Evolutionary conservation across 1,140 invertebrate species (phyloP).

Genomic region (Mesaphorura yosii): DNA sequence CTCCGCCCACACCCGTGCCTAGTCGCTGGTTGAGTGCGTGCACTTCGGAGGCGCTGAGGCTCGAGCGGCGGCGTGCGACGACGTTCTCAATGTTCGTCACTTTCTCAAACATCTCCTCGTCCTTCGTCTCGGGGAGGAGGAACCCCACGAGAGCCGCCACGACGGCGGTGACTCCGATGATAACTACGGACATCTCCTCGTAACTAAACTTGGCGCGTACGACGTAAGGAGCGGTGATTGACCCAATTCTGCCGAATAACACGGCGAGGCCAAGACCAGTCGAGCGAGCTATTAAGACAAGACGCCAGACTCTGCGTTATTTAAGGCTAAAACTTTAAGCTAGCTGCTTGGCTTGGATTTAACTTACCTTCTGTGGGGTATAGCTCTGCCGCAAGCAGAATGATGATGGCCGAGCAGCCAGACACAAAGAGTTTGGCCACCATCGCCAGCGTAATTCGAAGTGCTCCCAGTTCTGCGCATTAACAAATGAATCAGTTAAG

Average conservation of each 20-base stretch:
- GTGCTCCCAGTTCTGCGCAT: too few species aligned
- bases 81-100: conserved; percentile 6
- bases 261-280: conserved; percentile 14
- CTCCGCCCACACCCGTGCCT: too few species aligned
- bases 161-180: conserved; percentile 8
- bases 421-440: conserved; percentile 39
- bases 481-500: too few species aligned
- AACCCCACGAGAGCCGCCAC: background rate
- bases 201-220: too few species aligned
- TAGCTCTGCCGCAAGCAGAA: conserved; percentile 37
- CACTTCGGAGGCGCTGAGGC: too few species aligned
- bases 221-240: conserved; percentile 12
- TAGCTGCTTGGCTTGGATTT: too few species aligned
- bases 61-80: too few species aligned
- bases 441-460: conserved; percentile 29
- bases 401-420: conserved; percentile 33
- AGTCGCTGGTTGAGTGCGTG: too few species aligned
- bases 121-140: conserved; percentile 12
- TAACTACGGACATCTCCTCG: conserved; percentile 6
- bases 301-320: too few species aligned
- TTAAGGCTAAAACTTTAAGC: too few species aligned
- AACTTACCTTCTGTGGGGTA: conserved; percentile 39
- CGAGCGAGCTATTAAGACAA: too few species aligned
- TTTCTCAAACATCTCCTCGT: conserved; percentile 4
- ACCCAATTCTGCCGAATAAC: conserved; percentile 13